These are phyloP conservation scores for Oreochromis mossambicus DNA, from an alignment of 2,797 vertebrate genomes.

Conservation along the genomic window DNA sequence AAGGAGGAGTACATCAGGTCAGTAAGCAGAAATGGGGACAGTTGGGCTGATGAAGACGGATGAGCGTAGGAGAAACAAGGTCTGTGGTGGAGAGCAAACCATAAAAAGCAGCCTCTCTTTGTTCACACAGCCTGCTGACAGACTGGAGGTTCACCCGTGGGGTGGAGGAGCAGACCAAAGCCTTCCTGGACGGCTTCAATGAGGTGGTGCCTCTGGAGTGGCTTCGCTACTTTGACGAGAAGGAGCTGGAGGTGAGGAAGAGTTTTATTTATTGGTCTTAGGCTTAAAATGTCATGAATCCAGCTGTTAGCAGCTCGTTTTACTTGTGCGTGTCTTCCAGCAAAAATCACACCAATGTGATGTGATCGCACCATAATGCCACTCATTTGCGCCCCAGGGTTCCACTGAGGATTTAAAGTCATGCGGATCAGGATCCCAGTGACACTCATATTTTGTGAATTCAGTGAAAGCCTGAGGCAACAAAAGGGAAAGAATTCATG, in stretches of 20 bases:
- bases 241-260: slow-evolving; percentile 91
- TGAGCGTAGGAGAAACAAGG: neutral
- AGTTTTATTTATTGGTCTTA: fast-evolving
- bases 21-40: neutral
- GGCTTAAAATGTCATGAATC: neutral
- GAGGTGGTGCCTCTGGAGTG: slow-evolving; percentile 96
- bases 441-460: no score
- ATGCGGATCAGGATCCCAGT: neutral
- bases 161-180: slow-evolving; percentile 96
- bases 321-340: neutral
- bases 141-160: slow-evolving; percentile 96
- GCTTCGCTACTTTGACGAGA: slow-evolving; percentile 96
- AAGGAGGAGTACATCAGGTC: slow-evolving; percentile 98
- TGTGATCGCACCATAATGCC: neutral
- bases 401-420: neutral
- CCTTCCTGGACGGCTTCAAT: slow-evolving; percentile 95
- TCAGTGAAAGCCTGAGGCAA: neutral
- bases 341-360: neutral
- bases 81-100: neutral
- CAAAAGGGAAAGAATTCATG: neutral
- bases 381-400: neutral
- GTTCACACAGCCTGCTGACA: slow-evolving; percentile 82
- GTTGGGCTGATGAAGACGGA: neutral
- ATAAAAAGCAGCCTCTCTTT: neutral
- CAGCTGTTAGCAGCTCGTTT: neutral